These are phyloP conservation scores for Stegastes partitus DNA, from an alignment of 2,113 vertebrate genomes.

Conservation along the genomic window DNA sequence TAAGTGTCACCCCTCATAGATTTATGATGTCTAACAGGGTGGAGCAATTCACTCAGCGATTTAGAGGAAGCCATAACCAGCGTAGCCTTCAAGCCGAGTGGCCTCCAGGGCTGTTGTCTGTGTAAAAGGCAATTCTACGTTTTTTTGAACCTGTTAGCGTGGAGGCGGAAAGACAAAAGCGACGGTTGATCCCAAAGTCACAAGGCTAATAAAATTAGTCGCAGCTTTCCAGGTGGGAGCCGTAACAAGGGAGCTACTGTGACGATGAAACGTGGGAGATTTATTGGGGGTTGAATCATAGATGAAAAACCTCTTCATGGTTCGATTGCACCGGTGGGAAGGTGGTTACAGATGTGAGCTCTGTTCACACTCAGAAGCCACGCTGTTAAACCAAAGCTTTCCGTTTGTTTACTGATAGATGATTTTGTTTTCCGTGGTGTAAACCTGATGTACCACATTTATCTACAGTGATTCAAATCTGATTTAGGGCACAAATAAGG, in stretches of 20 bases:
- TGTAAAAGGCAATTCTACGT: conserved; percentile 25
- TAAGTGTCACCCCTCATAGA: conserved; percentile 56
- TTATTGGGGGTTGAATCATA: conserved; percentile 16
- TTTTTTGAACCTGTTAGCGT: conserved; percentile 33
- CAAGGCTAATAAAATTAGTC: conserved; percentile 20
- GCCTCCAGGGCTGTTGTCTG: conserved; percentile 56
- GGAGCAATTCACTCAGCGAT: conserved; percentile 49
- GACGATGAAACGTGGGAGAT: conserved; percentile 10
- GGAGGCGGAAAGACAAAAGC: background rate
- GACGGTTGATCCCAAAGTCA: background rate
- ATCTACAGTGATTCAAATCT: no score
- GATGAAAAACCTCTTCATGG: conserved; percentile 5
- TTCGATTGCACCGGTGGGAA: conserved; percentile 18
- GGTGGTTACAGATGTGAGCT: background rate
- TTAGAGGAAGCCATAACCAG: conserved; percentile 51
- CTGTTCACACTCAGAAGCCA: conserved; percentile 1
- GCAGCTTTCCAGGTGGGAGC: background rate
- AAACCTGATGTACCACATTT: no score
- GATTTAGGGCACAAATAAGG: no score
- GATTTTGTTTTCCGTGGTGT: no score
- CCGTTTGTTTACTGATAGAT: no score
- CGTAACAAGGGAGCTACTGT: conserved; percentile 21
- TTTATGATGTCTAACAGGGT: conserved; percentile 63
- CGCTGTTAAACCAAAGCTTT: background rate
- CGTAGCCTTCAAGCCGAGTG: conserved; percentile 54